A percentile compares a stretch with the other conserved stretches of the same genome.
These are phyloP conservation scores for Zaprionus gabonicus DNA, from an alignment of 1,140 invertebrate genomes.

Conservation along the genomic window DNA sequence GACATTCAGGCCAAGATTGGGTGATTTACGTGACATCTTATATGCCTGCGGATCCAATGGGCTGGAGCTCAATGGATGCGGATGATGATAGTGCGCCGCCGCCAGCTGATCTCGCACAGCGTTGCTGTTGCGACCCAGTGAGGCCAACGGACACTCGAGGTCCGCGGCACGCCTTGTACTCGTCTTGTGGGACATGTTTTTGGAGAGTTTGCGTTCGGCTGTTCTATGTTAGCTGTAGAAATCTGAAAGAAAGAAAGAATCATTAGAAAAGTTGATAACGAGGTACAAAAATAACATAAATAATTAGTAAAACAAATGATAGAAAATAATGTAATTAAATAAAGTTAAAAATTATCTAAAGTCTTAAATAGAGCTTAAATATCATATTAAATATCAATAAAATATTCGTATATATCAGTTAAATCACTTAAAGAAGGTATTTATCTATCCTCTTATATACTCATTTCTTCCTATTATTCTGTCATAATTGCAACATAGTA, in stretches of 20 bases:
- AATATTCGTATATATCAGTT: no score
- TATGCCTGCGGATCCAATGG: constrained; percentile 84
- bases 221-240: constrained; percentile 8
- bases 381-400: no score
- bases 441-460: no score
- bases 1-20: constrained; percentile 68
- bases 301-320: background rate
- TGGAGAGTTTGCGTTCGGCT: background rate
- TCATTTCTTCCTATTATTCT: background rate
- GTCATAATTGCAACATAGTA: background rate
- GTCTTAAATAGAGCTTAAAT: no score
- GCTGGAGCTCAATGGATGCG: constrained; percentile 84
- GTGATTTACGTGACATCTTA: constrained; percentile 84
- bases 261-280: background rate
- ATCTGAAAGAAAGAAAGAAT: constrained; percentile 31
- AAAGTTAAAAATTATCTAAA: no score
- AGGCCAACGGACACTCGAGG: constrained; percentile 86
- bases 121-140: constrained; percentile 86
- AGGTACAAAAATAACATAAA: background rate
- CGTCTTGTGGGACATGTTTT: constrained; percentile 78
- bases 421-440: no score
- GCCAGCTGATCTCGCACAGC: constrained; percentile 76
- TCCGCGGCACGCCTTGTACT: constrained; percentile 70
- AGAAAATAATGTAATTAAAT: no score
- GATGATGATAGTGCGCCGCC: constrained; percentile 78